Evolutionary conservation across 30 jellyfish, hydroid and myxozoan genomes (phyloP), one percentile per base, ranked within the genome.

Genomic region (Aurelia coerulea): DNA sequence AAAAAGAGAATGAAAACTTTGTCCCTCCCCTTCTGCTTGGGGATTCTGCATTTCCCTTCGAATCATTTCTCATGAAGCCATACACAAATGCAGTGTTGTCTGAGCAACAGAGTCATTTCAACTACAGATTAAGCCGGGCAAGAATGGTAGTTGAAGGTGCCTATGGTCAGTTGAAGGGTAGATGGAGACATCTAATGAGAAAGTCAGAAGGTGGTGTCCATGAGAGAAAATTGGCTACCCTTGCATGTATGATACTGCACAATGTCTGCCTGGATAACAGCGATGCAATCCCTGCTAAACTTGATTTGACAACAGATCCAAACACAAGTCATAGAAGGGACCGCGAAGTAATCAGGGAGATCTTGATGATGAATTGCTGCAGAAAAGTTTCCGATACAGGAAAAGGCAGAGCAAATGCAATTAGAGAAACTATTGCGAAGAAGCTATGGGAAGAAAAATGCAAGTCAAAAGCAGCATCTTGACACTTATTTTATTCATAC

Each of bases 61-160:
- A 80, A 72, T 41, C 33, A 79, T 13, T 83, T 76, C 35, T 76
- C 14, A 81, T 65, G 76, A 89, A 90, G 76, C 97, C 97, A 13
- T 90, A 81, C 81, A 79, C 86, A 82, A 84, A 76, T 90, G 97
- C 97, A 3, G 90, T 73, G 29, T 51, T 90, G 69, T 18, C 88
- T 39, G 53, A 74, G 46, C 65, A 78, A 60, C 93, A 90, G 90
- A 51, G 91, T 31, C 70, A 90, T 76, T 90, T 90, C 87, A 82
- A 90, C 84, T 90, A 90, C 84, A 41, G 97, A 83, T 88, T 78
- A 69, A 83, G 97, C 72, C 95, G 97, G 39, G 97, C 97, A 65
- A 23, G 92, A 49, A 68, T 90, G 92, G 95, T 75, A 23, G 83
- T 85, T 46, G 96, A 90, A 81, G 92, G 97, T 31, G 89, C 97